Conservation (phyloP, 2,797 vertebrate species). For the Borostomias antarcticus region DNA sequence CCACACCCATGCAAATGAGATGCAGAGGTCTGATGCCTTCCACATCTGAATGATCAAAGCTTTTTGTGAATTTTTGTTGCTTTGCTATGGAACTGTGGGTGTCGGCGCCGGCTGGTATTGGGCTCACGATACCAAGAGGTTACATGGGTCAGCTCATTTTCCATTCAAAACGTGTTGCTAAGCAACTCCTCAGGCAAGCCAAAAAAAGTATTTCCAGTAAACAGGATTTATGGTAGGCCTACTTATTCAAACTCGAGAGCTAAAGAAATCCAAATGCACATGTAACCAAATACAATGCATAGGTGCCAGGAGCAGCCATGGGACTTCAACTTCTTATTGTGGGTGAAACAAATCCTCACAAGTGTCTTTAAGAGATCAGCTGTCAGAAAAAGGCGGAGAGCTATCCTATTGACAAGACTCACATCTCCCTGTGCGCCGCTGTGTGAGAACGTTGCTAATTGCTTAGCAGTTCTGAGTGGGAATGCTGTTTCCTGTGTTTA, state of each 20-base stretch:
- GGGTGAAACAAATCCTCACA: slow-evolving; percentile 28
- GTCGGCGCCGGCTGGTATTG: slow-evolving; percentile 33
- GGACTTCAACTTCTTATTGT: background rate
- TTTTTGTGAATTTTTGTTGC: background rate
- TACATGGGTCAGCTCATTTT: slow-evolving; percentile 53
- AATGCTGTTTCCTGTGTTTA: slow-evolving; percentile 33
- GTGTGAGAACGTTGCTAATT: slow-evolving; percentile 32
- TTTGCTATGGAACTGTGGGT: background rate
- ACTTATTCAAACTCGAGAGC: slow-evolving; percentile 15
- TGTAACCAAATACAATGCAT: background rate
- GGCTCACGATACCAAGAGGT: slow-evolving; percentile 17
- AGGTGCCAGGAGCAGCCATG: too few relatives aligned
- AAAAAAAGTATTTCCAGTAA: slow-evolving; percentile 50
- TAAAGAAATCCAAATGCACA: background rate
- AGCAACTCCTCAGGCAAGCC: slow-evolving; percentile 55
- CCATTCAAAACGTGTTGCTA: slow-evolving; percentile 58
- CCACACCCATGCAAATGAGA: background rate
- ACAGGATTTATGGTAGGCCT: slow-evolving; percentile 44
- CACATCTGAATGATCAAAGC: background rate
- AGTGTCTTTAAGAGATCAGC: slow-evolving; percentile 32
- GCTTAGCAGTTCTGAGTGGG: slow-evolving; percentile 22
- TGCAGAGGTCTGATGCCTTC: background rate
- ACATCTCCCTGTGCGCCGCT: slow-evolving; percentile 10
- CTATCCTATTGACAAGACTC: slow-evolving; percentile 1
- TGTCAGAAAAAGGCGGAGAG: slow-evolving; percentile 31